Base-by-base conservation (phyloP, 2,113 vertebrate species). In the Leptobrachium leishanense region DNA sequence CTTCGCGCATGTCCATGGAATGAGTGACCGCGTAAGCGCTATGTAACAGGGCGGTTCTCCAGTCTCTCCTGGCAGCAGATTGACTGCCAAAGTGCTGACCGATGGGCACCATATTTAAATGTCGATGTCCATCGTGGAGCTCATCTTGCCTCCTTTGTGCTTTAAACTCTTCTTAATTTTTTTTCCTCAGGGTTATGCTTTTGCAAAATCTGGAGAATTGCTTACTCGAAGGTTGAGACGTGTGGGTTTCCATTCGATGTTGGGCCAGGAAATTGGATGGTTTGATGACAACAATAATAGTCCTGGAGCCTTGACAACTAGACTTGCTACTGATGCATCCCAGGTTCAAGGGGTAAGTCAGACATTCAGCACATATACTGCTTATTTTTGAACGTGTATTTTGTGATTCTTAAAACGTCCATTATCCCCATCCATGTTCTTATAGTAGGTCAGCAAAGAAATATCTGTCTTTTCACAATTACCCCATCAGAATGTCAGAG, bases 151-250 rank as follows among this genome's bases (percentile, higher is more conserved):
- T 50, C 4, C 46, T 50, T 5, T 8, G 11, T 13, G 55, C 9
- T 4, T 11, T 59, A 59, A 1, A 59, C 2, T 59, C 3, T 59
- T 54, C 50, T 54, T 6, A 31, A 31, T 54, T 2, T 54, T 54
- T 3, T 12, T 59, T 59, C 11, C 59, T 3, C 82, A 99, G 98
- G 91, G 93, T 64, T 99, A 97, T 13, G 90, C 93, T 6, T 99
- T 99, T 90, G 96, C 97, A 74, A 99, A 98, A 85, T 97, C 97
- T 20, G 98, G 98, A 7, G 98, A 99, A 82, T 88, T 98, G 82
- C 93, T 99, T 76, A 99, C 98, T 13, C 92, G 96, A 72, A 88
- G 97, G 43, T 83, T 99, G 46, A 90, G 98, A 67, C 93, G 94
- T 54, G 83, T 95, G 10, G 97, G 98, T 71, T 99, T 99, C 86